Evolutionary conservation across 2,888 invertebrate genomes (phyloP).

Genomic region (Phaedon cochleariae): DNA sequence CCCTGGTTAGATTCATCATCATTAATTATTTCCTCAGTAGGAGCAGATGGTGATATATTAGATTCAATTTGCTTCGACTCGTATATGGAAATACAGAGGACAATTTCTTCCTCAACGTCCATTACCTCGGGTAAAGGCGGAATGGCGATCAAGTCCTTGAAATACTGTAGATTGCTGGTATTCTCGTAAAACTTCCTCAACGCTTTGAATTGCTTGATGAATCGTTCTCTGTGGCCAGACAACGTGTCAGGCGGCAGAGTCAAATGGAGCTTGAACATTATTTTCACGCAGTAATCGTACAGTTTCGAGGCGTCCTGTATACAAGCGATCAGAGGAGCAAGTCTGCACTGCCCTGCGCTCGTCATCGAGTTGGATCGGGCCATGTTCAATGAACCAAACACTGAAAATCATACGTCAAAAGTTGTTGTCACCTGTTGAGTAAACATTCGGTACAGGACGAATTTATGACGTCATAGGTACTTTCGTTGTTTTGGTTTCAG

Average conservation of each 20-base stretch:
- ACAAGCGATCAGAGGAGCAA: slow-evolving; percentile 94
- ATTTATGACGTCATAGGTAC: too few relatives aligned
- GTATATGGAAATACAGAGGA: slow-evolving; percentile 28
- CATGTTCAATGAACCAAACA: slow-evolving; percentile 93
- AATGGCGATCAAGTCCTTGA: slow-evolving; percentile 92
- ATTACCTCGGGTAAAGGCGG: slow-evolving; percentile 87
- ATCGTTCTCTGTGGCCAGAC: slow-evolving; percentile 88
- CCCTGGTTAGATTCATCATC: neutral
- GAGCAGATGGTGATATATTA: neutral
- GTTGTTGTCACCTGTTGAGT: too few relatives aligned
- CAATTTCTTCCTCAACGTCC: slow-evolving; percentile 30
- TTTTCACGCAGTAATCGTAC: slow-evolving; percentile 96
- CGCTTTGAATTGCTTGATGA: slow-evolving; percentile 87
- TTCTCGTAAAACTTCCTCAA: slow-evolving; percentile 92
- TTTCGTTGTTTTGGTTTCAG: too few relatives aligned
- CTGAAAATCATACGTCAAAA: slow-evolving; percentile 71
- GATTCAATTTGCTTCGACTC: slow-evolving; percentile 11
- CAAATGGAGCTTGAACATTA: slow-evolving; percentile 94
- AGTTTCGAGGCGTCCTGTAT: slow-evolving; percentile 96
- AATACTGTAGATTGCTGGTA: slow-evolving; percentile 95
- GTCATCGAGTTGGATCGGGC: slow-evolving; percentile 98
- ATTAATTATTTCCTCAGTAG: neutral
- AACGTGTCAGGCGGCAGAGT: slow-evolving; percentile 88
- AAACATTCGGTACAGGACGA: too few relatives aligned
- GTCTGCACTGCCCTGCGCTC: slow-evolving; percentile 92